Evolutionary conservation across 2,797 vertebrate species (phyloP).

Genomic region (Pristis pectinata): DNA sequence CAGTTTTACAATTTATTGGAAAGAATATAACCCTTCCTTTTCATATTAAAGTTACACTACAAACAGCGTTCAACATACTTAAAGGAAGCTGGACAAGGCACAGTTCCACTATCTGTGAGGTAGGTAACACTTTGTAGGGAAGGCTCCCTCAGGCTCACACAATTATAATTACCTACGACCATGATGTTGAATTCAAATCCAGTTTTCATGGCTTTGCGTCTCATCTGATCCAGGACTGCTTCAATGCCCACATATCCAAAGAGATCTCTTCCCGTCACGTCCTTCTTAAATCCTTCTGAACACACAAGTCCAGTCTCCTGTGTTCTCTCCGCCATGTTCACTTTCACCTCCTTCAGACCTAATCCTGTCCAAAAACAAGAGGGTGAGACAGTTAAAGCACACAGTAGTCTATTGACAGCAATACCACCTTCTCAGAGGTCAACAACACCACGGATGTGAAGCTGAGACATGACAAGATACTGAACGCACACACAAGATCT

Average conservation of each 20-base stretch:
- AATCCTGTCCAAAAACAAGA: constrained; percentile 21
- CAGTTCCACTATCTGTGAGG: neutral
- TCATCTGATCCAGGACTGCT: constrained; percentile 87
- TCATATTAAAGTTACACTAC: neutral
- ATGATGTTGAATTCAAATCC: constrained; percentile 96
- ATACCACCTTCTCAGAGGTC: too few species aligned
- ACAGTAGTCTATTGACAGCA: neutral
- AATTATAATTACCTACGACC: constrained; percentile 77
- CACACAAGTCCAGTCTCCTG: constrained; percentile 43
- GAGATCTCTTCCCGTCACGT: constrained; percentile 58
- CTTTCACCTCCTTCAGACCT: constrained; percentile 45
- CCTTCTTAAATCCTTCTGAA: constrained; percentile 42
- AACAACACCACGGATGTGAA: neutral
- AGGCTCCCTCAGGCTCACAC: neutral
- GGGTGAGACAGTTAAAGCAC: neutral
- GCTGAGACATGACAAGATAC: neutral
- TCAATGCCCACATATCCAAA: constrained; percentile 87
- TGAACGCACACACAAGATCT: neutral
- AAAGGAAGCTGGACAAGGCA: neutral
- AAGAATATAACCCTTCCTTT: neutral
- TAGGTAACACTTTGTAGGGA: neutral
- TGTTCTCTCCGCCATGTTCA: constrained; percentile 51
- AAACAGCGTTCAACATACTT: neutral
- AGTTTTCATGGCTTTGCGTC: constrained; percentile 85
- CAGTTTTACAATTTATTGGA: neutral